Evolutionary conservation across 1,140 invertebrate genomes (phyloP), one percentile per base, ranked within the genome.

Genomic region (Andrena cerasifolii): DNA sequence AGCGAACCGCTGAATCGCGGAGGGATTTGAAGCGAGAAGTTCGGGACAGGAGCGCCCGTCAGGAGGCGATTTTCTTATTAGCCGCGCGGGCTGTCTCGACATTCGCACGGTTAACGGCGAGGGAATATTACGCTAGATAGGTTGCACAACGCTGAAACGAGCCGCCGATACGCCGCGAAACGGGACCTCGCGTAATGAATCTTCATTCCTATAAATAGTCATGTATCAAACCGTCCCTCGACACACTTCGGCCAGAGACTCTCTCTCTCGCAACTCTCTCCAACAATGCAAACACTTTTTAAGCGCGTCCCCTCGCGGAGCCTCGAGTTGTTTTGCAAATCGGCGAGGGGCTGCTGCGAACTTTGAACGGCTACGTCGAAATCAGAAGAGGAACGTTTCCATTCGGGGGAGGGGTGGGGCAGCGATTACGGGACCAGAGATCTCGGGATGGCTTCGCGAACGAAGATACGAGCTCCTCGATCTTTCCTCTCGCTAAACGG

Each of bases 171-270:
- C 40, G 51, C 53, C 36, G 73, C 53, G 59, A 68, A 76, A 76
- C 73, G 65, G 73, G 53, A 68, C 65, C 63, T 76, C 63, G 53
- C 40, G 63, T 76, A 76, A 76, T 76, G 73, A 76, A 76, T 76
- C 73, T 76, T 68, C 65, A n/a, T 49, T 68, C 73, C 65, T 76
- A 76, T 76, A 76, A 76, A 76, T 76, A 76, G 73, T n/a, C 73
- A 68, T 76, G 73, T 76, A 76, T 76, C 53, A 68, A 76, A 58
- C 63, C 21, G 73, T 68, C 4, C 53, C 53, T 47, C 65, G 73
- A 59, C 73, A 68, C 43, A 68, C 73, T 49, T 68, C 33, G 58
- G 33, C 12, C 3, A 18, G 18, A 62, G 54, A 51, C 24, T 24
- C 26, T 43, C 70, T 7, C 21, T 28, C 56, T 28, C 24, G 21